Percentiles rank a stretch among this genome's conserved stretches.
These are phyloP conservation scores for Willowsia nigromaculata DNA, from an alignment of 2,888 invertebrate species.

Conservation along the genomic window DNA sequence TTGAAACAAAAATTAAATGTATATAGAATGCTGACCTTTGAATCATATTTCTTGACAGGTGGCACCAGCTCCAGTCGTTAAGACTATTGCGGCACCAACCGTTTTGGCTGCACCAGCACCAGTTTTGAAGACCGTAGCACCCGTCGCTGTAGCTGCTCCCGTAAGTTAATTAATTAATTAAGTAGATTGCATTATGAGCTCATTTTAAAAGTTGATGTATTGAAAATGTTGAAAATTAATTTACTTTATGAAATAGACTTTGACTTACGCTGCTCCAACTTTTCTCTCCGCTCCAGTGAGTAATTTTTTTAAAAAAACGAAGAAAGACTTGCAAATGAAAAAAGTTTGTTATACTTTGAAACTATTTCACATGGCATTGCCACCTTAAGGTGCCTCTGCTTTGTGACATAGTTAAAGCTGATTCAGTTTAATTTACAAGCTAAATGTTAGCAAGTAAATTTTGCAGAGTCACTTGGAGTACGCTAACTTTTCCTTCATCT, in stretches of 20 bases:
- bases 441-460: neutral
- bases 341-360: neutral
- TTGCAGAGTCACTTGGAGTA: neutral
- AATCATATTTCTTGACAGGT: neutral
- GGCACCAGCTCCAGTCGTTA: neutral
- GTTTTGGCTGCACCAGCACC: neutral
- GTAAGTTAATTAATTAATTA: neutral
- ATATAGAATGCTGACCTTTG: neutral
- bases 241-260: neutral
- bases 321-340: neutral
- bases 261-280: conserved; percentile 5
- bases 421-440: neutral
- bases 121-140: neutral
- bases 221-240: neutral
- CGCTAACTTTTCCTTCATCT: neutral
- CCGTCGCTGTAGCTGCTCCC: neutral
- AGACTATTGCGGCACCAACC: neutral
- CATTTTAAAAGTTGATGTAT: neutral
- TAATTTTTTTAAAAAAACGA: neutral
- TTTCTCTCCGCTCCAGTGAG: neutral
- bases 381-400: neutral
- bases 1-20: neutral
- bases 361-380: neutral
- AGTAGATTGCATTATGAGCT: neutral
- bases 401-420: neutral